phyloP scores from a whole-genome alignment of 2,797 vertebrate species.

The Brachyrhaphis roseni region DNA sequence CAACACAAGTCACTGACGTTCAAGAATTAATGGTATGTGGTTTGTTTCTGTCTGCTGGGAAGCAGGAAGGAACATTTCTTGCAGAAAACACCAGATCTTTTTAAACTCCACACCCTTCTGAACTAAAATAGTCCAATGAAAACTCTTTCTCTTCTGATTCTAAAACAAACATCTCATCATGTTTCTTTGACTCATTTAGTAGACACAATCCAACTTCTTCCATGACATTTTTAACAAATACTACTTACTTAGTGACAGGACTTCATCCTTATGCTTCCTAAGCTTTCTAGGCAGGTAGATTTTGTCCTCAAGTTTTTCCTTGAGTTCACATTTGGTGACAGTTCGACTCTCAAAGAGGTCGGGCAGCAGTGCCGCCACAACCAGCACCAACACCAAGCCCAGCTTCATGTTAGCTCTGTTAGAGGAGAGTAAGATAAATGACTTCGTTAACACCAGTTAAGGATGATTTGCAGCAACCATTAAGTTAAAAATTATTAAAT shows the following conservation, averaged over 20 bases:
- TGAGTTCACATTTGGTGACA: conserved; percentile 54
- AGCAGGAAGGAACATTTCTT: neutral
- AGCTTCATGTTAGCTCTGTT: conserved; percentile 31
- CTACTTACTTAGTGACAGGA: conserved; percentile 46
- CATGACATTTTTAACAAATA: neutral
- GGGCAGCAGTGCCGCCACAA: conserved; percentile 36
- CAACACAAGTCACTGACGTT: neutral
- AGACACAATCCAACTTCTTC: neutral
- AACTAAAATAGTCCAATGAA: neutral
- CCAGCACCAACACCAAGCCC: conserved; percentile 42
- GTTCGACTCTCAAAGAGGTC: conserved; percentile 32
- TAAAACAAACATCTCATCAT: neutral
- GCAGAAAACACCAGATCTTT: neutral
- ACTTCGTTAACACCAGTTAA: neutral
- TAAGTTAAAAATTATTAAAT: neutral
- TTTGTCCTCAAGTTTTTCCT: neutral
- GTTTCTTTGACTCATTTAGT: neutral
- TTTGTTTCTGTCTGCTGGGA: neutral
- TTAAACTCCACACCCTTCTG: neutral
- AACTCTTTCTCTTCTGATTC: neutral
- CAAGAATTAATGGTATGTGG: neutral
- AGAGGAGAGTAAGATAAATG: neutral
- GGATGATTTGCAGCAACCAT: neutral
- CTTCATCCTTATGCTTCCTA: rapidly evolving
- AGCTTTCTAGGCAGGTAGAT: rapidly evolving